A percentile compares a stretch with the other conserved stretches of the same genome.
These are phyloP conservation scores for Catalaphyllia jardinei DNA, from an alignment of 64 coral and sea anemone genomes.

Conservation along the genomic window DNA sequence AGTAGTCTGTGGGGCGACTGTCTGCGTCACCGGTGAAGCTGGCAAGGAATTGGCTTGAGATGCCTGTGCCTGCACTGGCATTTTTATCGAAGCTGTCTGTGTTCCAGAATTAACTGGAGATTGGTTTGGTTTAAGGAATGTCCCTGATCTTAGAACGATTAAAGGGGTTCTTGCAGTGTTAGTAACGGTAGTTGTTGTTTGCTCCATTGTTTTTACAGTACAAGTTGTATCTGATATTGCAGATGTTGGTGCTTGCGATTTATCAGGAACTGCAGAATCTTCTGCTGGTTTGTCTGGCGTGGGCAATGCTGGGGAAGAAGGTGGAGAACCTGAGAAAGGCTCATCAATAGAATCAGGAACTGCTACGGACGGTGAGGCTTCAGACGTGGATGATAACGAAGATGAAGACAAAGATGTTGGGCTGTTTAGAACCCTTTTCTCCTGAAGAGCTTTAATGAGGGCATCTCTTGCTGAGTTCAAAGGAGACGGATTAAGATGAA, in stretches of 20 bases:
- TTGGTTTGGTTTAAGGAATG: too few species aligned
- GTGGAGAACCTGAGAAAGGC: background rate
- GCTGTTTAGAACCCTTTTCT: background rate
- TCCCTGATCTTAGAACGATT: too few species aligned
- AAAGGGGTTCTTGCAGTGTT: too few species aligned
- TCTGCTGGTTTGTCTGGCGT: background rate
- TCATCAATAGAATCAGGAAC: background rate
- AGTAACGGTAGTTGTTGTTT: too few species aligned
- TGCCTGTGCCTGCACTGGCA: background rate
- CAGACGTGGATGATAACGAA: background rate
- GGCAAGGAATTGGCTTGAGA: too few species aligned
- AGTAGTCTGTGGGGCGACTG: background rate
- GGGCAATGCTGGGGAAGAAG: background rate
- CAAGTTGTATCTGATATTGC: background rate
- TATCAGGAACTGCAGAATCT: background rate
- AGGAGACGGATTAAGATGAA: background rate
- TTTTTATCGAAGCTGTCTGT: background rate
- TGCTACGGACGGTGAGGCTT: background rate
- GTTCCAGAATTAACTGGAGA: background rate
- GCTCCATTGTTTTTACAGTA: too few species aligned
- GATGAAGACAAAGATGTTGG: background rate
- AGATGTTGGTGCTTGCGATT: background rate
- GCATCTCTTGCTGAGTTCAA: slow-evolving; percentile 23
- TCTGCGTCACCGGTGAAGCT: too few species aligned
- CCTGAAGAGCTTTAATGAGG: slow-evolving; percentile 19